These are phyloP conservation scores for Centrocercus urophasianus DNA, from an alignment of 2,113 vertebrate genomes.

Conservation along the genomic window DNA sequence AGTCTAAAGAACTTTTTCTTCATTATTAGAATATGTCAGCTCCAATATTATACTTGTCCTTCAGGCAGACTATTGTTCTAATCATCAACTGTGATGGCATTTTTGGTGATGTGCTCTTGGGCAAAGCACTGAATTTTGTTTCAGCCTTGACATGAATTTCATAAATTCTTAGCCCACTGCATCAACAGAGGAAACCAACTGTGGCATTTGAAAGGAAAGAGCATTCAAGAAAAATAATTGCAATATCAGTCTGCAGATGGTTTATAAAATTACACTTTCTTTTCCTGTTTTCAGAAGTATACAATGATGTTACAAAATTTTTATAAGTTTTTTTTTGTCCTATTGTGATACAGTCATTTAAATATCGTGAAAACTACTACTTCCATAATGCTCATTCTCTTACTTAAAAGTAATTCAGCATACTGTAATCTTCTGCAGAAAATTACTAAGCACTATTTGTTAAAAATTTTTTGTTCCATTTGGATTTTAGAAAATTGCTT, in stretches of 20 bases:
- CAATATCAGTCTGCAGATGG: background rate
- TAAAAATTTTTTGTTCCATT: background rate
- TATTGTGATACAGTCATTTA: background rate
- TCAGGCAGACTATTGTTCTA: background rate
- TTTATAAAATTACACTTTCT: background rate
- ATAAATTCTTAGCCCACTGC: background rate
- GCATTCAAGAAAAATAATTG: background rate
- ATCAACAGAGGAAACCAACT: background rate
- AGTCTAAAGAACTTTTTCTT: background rate
- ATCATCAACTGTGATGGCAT: background rate
- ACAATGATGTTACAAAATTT: background rate
- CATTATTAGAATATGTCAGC: background rate
- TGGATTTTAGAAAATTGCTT: slow-evolving; percentile 3
- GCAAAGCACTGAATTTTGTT: background rate
- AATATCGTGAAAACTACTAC: background rate
- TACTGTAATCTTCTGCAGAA: background rate
- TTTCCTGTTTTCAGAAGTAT: background rate
- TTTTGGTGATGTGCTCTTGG: background rate
- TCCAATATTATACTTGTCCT: background rate
- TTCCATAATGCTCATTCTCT: background rate
- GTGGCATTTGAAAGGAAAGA: background rate
- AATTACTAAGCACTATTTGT: background rate
- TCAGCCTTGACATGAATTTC: background rate
- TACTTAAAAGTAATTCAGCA: background rate
- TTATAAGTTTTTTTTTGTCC: background rate